Evolutionary conservation across 2,113 vertebrate species (phyloP).

Genomic region (Petrocephalus zakoni): DNA sequence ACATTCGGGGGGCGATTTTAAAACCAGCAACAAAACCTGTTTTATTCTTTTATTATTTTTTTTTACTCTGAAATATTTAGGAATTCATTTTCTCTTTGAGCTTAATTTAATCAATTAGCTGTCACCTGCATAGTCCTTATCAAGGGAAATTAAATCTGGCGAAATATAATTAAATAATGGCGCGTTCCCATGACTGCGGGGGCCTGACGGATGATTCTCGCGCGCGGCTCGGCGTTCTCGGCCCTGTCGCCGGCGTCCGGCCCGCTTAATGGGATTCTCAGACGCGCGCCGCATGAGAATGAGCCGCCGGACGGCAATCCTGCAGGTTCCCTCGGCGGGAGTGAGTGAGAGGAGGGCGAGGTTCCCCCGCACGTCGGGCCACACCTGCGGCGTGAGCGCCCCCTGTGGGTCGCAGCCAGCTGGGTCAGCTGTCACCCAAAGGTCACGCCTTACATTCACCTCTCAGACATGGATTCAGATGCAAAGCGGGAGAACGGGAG

Average conservation of each 20-base stretch:
- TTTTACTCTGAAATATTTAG: background rate
- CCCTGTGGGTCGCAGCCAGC: background rate
- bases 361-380: background rate
- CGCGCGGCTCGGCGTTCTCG: background rate
- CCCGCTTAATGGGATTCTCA: background rate
- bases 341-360: background rate
- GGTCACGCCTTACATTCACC: background rate
- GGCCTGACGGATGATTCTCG: background rate
- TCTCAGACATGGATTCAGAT: slow-evolving; percentile 3
- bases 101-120: slow-evolving; percentile 20
- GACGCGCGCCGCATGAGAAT: background rate
- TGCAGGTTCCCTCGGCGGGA: background rate
- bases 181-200: background rate
- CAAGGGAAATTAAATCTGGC: slow-evolving; percentile 21
- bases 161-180: slow-evolving; percentile 9
- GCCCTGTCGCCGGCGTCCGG: background rate
- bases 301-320: background rate
- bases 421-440: background rate
- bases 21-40: background rate
- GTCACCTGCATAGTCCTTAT: slow-evolving; percentile 13
- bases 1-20: background rate
- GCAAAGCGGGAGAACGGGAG: background rate
- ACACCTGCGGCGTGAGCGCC: background rate
- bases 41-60: background rate
- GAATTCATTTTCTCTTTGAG: slow-evolving; percentile 12